Evolutionary conservation across 1,140 invertebrate genomes (phyloP).

Genomic region (Battus philenor): DNA sequence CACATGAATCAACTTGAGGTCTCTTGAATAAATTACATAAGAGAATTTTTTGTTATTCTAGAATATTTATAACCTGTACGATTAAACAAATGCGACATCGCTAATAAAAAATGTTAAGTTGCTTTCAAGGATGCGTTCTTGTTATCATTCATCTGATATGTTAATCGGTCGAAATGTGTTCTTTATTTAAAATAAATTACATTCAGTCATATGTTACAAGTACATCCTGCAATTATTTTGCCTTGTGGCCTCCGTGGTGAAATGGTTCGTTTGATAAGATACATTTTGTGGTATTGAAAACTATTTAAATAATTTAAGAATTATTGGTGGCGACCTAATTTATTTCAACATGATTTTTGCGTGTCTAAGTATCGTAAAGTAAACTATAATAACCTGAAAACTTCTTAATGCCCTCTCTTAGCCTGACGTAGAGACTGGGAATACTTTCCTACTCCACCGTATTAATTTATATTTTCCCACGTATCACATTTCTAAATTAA

Average conservation of each 20-base stretch:
- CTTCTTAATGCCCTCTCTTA: no score
- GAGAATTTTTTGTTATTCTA: background rate
- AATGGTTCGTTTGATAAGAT: no score
- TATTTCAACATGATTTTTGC: no score
- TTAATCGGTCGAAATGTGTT: slow-evolving; percentile 1
- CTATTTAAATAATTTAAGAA: no score
- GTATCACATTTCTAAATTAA: no score
- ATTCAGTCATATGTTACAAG: background rate
- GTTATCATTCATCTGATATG: slow-evolving; percentile 10
- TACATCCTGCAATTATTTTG: no score
- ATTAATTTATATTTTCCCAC: no score
- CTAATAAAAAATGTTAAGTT: slow-evolving; percentile 9
- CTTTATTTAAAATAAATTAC: slow-evolving; percentile 3
- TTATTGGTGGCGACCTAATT: no score
- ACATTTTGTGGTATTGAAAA: background rate
- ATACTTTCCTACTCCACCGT: no score
- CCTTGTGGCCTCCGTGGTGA: no score
- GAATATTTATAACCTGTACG: background rate
- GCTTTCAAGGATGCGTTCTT: slow-evolving; percentile 8
- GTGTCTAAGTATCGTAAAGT: background rate
- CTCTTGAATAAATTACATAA: background rate
- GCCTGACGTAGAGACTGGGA: no score
- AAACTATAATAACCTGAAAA: no score
- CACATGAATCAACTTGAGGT: slow-evolving; percentile 9
- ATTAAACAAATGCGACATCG: background rate